phyloP scores from a whole-genome alignment of 2,888 invertebrate genomes.

The Drosophila ezoana region DNA sequence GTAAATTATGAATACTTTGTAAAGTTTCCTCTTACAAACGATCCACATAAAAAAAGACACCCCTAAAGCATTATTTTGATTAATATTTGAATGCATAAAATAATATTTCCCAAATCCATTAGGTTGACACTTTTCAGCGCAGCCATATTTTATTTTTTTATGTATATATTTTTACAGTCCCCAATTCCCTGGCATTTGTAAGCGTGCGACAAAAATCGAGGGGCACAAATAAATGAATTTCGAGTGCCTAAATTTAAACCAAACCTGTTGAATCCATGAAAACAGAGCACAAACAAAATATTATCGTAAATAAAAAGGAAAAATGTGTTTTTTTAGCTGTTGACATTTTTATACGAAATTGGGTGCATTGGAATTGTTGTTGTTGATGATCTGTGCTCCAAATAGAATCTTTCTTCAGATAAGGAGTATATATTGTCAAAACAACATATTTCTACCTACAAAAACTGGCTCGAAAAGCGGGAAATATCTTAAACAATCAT shows the following conservation, averaged over 20 bases:
- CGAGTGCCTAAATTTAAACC: conserved; percentile 34
- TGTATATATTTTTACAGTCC: conserved; percentile 7
- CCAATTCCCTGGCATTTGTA: conserved; percentile 7
- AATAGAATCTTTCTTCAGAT: background rate
- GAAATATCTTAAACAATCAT: background rate
- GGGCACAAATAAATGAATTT: conserved; percentile 4
- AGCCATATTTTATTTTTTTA: background rate
- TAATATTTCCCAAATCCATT: conserved; percentile 14
- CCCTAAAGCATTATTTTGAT: no score
- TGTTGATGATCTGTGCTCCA: background rate
- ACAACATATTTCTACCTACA: background rate
- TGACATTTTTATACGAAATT: conserved; percentile 11
- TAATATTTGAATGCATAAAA: background rate
- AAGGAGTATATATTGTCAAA: no score
- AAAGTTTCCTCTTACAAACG: no score
- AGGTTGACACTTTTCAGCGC: background rate
- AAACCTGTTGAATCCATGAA: conserved; percentile 32
- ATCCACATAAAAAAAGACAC: no score
- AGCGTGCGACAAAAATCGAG: background rate
- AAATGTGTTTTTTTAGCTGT: conserved; percentile 14
- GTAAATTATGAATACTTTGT: background rate
- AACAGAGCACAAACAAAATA: background rate
- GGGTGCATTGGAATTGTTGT: background rate
- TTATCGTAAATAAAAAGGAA: conserved; percentile 9
- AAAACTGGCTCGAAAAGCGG: background rate